A percentile compares a stretch with the other conserved stretches of the same genome.
These are phyloP conservation scores for Rhizomys pruinosus DNA, from an alignment of 2,113 vertebrate species.

Conservation along the genomic window DNA sequence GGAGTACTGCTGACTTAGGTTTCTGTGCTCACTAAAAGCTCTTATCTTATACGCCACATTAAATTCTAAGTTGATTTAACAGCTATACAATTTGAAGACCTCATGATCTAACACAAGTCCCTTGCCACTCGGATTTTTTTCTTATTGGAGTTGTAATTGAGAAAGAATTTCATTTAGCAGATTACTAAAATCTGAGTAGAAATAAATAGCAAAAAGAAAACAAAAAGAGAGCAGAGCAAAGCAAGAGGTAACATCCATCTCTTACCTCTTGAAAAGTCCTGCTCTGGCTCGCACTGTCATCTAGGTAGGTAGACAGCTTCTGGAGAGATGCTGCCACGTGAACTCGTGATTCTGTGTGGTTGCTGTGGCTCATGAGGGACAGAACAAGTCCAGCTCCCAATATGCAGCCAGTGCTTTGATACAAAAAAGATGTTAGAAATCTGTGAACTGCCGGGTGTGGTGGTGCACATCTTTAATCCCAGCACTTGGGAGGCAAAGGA, in stretches of 20 bases:
- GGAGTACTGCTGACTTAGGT: background rate
- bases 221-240: background rate
- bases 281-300: constrained; percentile 88
- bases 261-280: constrained; percentile 94
- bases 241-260: background rate
- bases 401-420: constrained; percentile 90
- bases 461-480: too few species aligned
- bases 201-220: background rate
- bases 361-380: constrained; percentile 90
- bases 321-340: constrained; percentile 84
- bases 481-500: too few species aligned
- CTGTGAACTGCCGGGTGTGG: too few species aligned
- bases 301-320: constrained; percentile 88
- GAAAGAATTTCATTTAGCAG: constrained; percentile 25
- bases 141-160: background rate
- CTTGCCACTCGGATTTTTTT: constrained; percentile 4
- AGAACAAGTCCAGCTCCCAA: constrained; percentile 93
- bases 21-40: constrained; percentile 35
- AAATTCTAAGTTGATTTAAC: background rate
- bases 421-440: constrained; percentile 32
- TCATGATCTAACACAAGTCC: background rate
- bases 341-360: constrained; percentile 84
- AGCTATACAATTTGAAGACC: constrained; percentile 44
- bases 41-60: constrained; percentile 45
- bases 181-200: background rate